Percentiles rank a stretch among this genome's conserved stretches.
phyloP scores from a whole-genome alignment of 2,888 invertebrate genomes.

The Agrotis segetum region DNA sequence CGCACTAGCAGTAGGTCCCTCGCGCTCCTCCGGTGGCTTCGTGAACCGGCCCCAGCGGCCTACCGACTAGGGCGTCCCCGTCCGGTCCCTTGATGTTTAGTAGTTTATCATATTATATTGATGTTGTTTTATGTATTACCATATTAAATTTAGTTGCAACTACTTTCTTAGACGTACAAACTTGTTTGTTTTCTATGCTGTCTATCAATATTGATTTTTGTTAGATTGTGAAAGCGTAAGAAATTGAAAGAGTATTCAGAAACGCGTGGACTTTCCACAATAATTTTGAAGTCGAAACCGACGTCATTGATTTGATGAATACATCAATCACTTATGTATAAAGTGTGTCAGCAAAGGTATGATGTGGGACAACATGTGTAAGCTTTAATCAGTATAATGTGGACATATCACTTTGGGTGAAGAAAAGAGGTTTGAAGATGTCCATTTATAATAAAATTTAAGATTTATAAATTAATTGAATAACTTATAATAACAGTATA shows the following conservation, averaged over 20 bases:
- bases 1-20: slow-evolving; percentile 33
- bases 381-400: slow-evolving; percentile 84
- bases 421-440: slow-evolving; percentile 69
- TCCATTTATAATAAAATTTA: slow-evolving; percentile 74
- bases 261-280: slow-evolving; percentile 35
- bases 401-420: slow-evolving; percentile 79
- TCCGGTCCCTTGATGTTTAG: slow-evolving; percentile 78
- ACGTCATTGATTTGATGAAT: slow-evolving; percentile 44
- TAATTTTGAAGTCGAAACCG: slow-evolving; percentile 41
- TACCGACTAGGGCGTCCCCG: slow-evolving; percentile 70
- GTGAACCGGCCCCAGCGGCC: slow-evolving; percentile 20
- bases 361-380: slow-evolving; percentile 71
- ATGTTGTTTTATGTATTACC: slow-evolving; percentile 76
- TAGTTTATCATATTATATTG: slow-evolving; percentile 75
- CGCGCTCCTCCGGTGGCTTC: slow-evolving; percentile 22
- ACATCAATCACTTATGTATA: slow-evolving; percentile 50
- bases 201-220: slow-evolving; percentile 64
- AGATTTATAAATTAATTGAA: slow-evolving; percentile 69
- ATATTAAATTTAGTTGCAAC: slow-evolving; percentile 77
- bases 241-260: slow-evolving; percentile 48
- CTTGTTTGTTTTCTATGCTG: slow-evolving; percentile 68
- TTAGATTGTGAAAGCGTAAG: slow-evolving; percentile 57
- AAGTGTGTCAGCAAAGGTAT: slow-evolving; percentile 53
- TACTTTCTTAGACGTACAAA: slow-evolving; percentile 66
- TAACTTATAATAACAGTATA: slow-evolving; percentile 67